Conservation (phyloP, 2,113 vertebrate genomes). For the Sprattus sprattus region DNA sequence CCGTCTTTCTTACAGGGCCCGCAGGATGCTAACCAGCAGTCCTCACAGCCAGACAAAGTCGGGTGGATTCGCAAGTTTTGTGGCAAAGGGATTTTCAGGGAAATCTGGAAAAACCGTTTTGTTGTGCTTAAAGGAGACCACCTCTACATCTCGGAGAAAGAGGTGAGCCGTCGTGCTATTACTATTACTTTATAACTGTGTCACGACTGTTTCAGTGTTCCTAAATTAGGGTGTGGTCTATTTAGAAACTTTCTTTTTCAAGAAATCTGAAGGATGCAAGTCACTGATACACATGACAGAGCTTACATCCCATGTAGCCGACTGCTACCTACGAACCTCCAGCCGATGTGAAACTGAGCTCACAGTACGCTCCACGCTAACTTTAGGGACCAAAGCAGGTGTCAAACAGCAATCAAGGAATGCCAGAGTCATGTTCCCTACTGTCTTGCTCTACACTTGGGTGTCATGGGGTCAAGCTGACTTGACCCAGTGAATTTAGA, state of each 20-base stretch:
- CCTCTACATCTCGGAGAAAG: slow-evolving; percentile 89
- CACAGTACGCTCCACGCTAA: not conserved
- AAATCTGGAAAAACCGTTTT: slow-evolving; percentile 96
- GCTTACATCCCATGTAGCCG: not conserved
- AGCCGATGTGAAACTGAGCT: not conserved
- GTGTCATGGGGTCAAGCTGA: not conserved
- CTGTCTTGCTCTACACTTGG: slow-evolving; percentile 10
- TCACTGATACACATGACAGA: not conserved
- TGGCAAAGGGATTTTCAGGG: slow-evolving; percentile 91
- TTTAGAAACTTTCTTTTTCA: not conserved
- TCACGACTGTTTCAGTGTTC: not conserved
- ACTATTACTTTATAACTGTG: not conserved
- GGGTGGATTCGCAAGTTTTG: slow-evolving; percentile 97
- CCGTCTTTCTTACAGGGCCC: slow-evolving; percentile 68
- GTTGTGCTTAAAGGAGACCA: slow-evolving; percentile 87
- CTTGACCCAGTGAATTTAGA: not conserved
- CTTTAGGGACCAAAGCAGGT: not conserved
- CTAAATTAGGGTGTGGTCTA: not conserved
- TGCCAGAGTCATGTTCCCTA: not conserved
- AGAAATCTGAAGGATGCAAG: not conserved
- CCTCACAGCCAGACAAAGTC: slow-evolving; percentile 81
- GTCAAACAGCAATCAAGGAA: slow-evolving; percentile 14
- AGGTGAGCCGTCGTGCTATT: slow-evolving; percentile 72
- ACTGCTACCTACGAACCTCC: not conserved
- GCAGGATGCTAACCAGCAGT: slow-evolving; percentile 75